Percentiles rank a stretch among this genome's conserved stretches.
These are phyloP conservation scores for Luffia ferchaultella DNA, from an alignment of 2,888 invertebrate species.

Conservation along the genomic window DNA sequence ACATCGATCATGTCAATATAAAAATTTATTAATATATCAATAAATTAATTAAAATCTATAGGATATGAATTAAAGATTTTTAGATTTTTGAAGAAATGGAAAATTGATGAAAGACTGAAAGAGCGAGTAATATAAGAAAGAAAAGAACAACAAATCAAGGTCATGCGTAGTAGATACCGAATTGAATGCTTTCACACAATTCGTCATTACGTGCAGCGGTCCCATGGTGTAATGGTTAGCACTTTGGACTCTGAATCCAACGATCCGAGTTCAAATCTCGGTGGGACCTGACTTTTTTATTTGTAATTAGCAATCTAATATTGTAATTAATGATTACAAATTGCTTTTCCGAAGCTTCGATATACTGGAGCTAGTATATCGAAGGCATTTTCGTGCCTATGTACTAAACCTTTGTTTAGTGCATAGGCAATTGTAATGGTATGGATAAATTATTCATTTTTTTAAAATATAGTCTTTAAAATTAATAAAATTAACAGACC, in stretches of 20 bases:
- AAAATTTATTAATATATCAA: neutral
- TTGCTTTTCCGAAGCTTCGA: neutral
- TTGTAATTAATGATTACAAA: no score
- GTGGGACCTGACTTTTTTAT: constrained; percentile 65
- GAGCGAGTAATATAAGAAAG: neutral
- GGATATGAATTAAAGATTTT: neutral
- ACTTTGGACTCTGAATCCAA: constrained; percentile 86
- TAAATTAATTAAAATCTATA: neutral
- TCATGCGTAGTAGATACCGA: neutral
- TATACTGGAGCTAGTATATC: neutral
- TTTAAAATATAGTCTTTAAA: neutral
- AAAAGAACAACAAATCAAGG: neutral
- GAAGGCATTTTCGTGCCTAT: neutral
- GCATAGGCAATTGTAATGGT: neutral
- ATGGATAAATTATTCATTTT: neutral
- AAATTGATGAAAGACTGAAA: neutral
- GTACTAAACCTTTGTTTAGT: neutral
- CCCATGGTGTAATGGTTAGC: constrained; percentile 84
- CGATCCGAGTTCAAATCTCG: constrained; percentile 87
- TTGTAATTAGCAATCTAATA: constrained; percentile 9
- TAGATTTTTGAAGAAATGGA: neutral
- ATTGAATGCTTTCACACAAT: neutral
- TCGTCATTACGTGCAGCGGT: constrained; percentile 35
- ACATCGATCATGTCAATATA: neutral
- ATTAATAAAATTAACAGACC: neutral